A percentile compares a stretch with the other conserved stretches of the same genome.
Evolutionary conservation across 2,888 invertebrate species (phyloP).

Genomic region (Mimachlamys varia): DNA sequence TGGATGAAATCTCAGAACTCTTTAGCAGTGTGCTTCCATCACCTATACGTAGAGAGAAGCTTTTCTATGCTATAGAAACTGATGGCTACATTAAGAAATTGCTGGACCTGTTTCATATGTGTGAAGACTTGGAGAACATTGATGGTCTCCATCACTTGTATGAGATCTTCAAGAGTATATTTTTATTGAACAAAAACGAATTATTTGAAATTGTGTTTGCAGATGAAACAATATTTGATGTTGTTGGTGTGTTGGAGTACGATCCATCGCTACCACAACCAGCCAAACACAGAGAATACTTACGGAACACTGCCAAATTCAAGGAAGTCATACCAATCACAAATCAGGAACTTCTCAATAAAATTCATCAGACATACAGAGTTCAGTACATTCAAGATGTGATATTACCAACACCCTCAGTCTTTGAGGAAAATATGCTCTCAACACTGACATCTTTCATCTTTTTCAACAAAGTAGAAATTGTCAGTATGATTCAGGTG

Average conservation of each 20-base stretch:
- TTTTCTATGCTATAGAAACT: conserved; percentile 95
- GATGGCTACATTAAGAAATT: conserved; percentile 98
- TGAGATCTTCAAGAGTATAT: conserved; percentile 99
- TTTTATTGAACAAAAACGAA: conserved; percentile 98
- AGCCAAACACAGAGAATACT: conserved; percentile 94
- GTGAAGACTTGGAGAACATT: conserved; percentile 97
- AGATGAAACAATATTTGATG: conserved; percentile 94
- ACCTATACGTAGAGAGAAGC: conserved; percentile 95
- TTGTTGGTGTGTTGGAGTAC: conserved; percentile 98
- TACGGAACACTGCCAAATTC: conserved; percentile 92
- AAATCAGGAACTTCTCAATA: conserved; percentile 95
- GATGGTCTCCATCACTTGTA: conserved; percentile 94
- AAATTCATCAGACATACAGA: conserved; percentile 99
- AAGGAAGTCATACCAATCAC: conserved; percentile 92
- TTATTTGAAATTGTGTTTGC: conserved; percentile 99
- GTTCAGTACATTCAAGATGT: conserved; percentile 99
- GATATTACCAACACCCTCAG: conserved; percentile 98
- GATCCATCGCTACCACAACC: conserved; percentile 88
- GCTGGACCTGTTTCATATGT: conserved; percentile 96
- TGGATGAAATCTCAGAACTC: conserved; percentile 96
- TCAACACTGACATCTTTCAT: conserved; percentile 99
- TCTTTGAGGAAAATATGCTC: conserved; percentile 99
- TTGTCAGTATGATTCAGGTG: conserved; percentile 94
- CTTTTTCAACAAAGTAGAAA: conserved; percentile 99
- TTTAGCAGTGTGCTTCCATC: conserved; percentile 86